Base-by-base conservation (phyloP, 2,113 vertebrate genomes). In the Erythrocebus patas region DNA sequence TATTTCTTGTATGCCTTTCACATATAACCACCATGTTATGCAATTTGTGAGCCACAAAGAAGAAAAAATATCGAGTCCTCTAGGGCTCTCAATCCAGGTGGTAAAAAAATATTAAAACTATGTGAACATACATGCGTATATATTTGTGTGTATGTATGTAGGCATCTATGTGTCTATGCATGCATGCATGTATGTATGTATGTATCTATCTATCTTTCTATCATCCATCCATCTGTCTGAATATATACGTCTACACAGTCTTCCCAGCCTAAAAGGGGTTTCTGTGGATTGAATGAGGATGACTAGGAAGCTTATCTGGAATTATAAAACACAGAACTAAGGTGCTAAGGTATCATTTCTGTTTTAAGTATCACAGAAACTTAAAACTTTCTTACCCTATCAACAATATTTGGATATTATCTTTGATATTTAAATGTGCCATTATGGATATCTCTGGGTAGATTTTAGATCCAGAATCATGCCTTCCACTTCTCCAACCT, bases 401-500 rank as follows among this genome's bases (percentile, higher is more conserved):
- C 11, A 64, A n/a, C 50, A 92, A 68, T 38, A 55, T 95, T 83
- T 92, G 80, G 66, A n/a, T 55, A 55, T 13, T 82, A 82, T 30
- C 27, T 85, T 81, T 81, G 80, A 70, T 93, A 92, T 50, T 93
- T 94, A 79, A 70, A 76, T 73, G 12, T 78, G 13, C 14, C 30
- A 57, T 50, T 72, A 40, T 40, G 45, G 6, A 40, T 89, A 40
- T 45, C 50, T 82, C 64, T 79, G 40, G 35, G 6, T 20, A 66
- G 43, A 81, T 88, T 94, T 97, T 82, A 91, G 76, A 89, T 94
- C 43, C 85, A 79, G 70, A 95, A 45, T 30, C 61, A 55, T 52
- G n/a, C 1, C 40, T 94, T 91, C 45, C 43, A 81, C 7, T 6
- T 87, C 38, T 59, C 40, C 12, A 92, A 23, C 10, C 27, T 38